phyloP scores from a whole-genome alignment of 2,797 vertebrate genomes.

The Pantherophis alleghaniensis region DNA sequence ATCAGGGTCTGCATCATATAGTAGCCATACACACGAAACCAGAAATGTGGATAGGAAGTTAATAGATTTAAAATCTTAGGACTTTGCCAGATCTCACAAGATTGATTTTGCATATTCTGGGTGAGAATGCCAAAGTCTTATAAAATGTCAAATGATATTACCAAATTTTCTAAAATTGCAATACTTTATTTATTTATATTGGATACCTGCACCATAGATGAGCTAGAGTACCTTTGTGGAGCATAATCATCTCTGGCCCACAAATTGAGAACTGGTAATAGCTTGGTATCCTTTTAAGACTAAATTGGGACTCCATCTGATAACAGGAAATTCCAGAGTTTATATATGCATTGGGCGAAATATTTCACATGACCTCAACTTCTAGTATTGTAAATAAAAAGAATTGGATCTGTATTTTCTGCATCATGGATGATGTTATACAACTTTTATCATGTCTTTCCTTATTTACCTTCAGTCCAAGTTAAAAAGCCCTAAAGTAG shows the following conservation, averaged over 20 bases:
- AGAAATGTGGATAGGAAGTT: not conserved
- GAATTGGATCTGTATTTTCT: not conserved
- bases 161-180: not conserved
- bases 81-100: not conserved
- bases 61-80: not conserved
- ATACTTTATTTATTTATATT: not conserved
- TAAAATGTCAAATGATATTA: not conserved
- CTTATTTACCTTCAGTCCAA: not conserved
- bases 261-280: not conserved
- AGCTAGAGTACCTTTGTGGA: not conserved
- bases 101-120: not conserved
- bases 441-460: not conserved
- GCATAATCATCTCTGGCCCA: not conserved
- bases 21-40: not conserved
- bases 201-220: not conserved
- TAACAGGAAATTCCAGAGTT: not conserved
- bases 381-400: not conserved
- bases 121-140: not conserved
- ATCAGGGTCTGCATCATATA: not conserved
- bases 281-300: not conserved
- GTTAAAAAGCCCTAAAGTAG: not conserved
- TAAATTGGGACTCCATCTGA: not conserved
- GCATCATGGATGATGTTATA: not conserved
- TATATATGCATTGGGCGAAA: not conserved
- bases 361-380: not conserved